Evolutionary conservation across 1,140 invertebrate species (phyloP), one percentile per base, ranked within the genome.

Genomic region (Dufourea novaeangliae): DNA sequence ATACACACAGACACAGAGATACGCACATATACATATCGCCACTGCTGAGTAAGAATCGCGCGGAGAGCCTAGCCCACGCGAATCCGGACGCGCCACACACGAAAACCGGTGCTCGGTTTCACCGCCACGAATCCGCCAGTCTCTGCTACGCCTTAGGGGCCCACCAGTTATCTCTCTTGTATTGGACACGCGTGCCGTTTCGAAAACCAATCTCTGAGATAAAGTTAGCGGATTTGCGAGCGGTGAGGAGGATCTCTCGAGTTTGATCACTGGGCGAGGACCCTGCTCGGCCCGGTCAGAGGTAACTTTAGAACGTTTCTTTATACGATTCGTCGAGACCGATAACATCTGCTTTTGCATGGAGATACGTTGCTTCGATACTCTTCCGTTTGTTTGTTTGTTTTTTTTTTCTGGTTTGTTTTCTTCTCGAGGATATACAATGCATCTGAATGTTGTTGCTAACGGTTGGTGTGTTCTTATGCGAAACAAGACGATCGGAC

Each of bases 241-340:
- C 61, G 54, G 25, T 25, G 37, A 37, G 14, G 37, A 68, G 17
- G 50, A 68, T 32, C 27, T 17, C 6, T 34, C 52, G 37, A 41
- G 63, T 57, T 66, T 37, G 72, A 75, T 67, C 41, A 37, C 27
- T 12, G 50, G 37, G 46, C 50, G 27, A 69, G 64, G 73, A 75
- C 62, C n/a, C 64, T 69, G 52, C 52, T 75, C n/a, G n/a, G 52
- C 64, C 27, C 39, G 63, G 50, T 59, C 64, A 75, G 73, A 75
- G 73, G 73, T 76, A 76, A 76, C 54, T 57, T 59, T 76, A 69
- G 73, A 69, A 69, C 32, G 39, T 59, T 69, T 69, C 54, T 75
- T 75, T 75, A 25, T 68, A 59, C 37, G 27, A 67, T 44, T 68
- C 22, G 39, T 44, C 27, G 25, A 44, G 37, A 7, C 14, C 73